phyloP scores from a whole-genome alignment of 2,797 vertebrate genomes.

The Sebastes elongatus region DNA sequence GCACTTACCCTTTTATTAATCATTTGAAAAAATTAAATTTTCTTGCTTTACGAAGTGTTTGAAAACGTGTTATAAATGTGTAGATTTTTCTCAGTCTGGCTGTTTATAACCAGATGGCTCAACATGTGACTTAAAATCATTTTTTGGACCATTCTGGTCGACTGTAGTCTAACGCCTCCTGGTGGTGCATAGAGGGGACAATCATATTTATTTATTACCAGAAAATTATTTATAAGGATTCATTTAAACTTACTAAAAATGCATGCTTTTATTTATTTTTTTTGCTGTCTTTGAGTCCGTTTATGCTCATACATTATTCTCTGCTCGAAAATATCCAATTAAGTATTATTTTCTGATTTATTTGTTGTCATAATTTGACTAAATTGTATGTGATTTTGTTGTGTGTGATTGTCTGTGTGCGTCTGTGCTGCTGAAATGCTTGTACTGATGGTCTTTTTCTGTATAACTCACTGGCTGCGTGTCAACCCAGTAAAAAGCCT shows the following conservation, averaged over 20 bases:
- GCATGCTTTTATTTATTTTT: neutral
- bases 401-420: slow-evolving; percentile 50
- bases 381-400: slow-evolving; percentile 39
- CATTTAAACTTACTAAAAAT: neutral
- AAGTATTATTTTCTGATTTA: slow-evolving; percentile 30
- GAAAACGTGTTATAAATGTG: slow-evolving; percentile 52
- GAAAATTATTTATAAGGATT: neutral
- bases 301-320: neutral
- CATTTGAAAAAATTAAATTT: neutral
- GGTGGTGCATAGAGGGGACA: slow-evolving; percentile 17
- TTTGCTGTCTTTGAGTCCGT: neutral
- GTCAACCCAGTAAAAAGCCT: slow-evolving; percentile 67
- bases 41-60: slow-evolving; percentile 61
- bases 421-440: slow-evolving; percentile 44
- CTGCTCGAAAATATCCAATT: neutral
- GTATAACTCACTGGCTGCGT: slow-evolving; percentile 47
- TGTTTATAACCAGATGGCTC: slow-evolving; percentile 26
- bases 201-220: neutral
- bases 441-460: slow-evolving; percentile 40
- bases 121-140: slow-evolving; percentile 13
- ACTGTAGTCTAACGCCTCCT: slow-evolving; percentile 45
- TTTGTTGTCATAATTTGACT: slow-evolving; percentile 43
- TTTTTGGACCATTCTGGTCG: neutral
- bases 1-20: neutral
- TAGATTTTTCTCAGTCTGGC: slow-evolving; percentile 31